These are phyloP conservation scores for Desoria tigrina DNA, from an alignment of 2,888 invertebrate genomes.

Conservation along the genomic window DNA sequence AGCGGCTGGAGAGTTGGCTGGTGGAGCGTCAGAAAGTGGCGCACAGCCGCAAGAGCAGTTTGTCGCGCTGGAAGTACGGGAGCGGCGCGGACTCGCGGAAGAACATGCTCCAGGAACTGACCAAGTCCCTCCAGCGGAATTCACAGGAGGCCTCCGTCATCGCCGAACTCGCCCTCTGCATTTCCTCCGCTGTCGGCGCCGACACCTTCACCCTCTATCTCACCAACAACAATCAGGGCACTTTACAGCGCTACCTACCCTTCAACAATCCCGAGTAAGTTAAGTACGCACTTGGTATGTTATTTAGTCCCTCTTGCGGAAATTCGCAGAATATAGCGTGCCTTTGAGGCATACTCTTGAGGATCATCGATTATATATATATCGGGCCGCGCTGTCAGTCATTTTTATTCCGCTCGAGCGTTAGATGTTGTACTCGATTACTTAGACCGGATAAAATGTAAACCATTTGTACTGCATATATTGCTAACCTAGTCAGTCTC, in stretches of 20 bases:
- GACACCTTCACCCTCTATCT: constrained; percentile 68
- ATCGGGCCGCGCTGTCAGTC: too few species aligned
- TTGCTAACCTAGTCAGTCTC: too few species aligned
- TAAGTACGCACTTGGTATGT: too few species aligned
- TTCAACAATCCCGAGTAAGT: neutral
- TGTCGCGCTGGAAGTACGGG: constrained; percentile 59
- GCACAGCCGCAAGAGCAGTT: constrained; percentile 62
- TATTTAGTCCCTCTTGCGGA: too few species aligned
- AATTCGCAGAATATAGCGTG: too few species aligned
- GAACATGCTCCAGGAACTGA: constrained; percentile 59
- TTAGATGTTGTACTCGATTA: too few species aligned
- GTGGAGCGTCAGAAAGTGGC: constrained; percentile 62
- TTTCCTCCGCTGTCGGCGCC: constrained; percentile 67
- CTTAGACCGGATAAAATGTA: too few species aligned
- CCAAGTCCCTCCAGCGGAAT: constrained; percentile 64
- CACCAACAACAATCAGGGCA: constrained; percentile 57
- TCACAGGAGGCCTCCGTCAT: constrained; percentile 67
- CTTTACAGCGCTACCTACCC: constrained; percentile 20
- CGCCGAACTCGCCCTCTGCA: constrained; percentile 68
- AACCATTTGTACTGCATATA: too few species aligned
- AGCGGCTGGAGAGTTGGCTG: constrained; percentile 69
- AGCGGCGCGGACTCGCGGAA: constrained; percentile 50
- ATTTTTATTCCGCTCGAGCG: too few species aligned
- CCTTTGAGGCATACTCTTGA: too few species aligned
- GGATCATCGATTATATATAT: too few species aligned